A percentile compares a stretch with the other conserved stretches of the same genome.
Conservation (phyloP, 1,140 invertebrate species). For the Bombus cullumanus region DNA sequence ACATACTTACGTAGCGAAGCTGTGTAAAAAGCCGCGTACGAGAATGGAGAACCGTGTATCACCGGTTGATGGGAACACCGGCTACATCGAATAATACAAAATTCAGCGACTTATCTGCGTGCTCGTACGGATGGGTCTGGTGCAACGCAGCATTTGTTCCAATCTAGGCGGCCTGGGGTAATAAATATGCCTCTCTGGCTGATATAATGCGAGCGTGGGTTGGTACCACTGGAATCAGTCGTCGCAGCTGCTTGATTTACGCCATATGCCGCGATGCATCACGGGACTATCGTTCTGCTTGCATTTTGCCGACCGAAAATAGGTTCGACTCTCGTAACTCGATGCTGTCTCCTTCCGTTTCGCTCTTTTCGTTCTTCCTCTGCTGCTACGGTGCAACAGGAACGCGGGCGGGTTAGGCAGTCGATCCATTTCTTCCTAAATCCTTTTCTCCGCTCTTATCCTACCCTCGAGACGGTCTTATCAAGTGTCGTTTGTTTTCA, state of each 20-base stretch:
- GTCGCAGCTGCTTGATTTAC: conserved; percentile 80
- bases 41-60: not conserved
- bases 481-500: conserved; percentile 56
- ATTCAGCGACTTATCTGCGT: conserved; percentile 32
- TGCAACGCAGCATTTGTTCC: conserved; percentile 73
- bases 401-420: not conserved
- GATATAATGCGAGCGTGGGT: conserved; percentile 81
- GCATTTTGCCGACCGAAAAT: conserved; percentile 75
- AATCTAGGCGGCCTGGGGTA: conserved; percentile 72
- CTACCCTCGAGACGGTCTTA: conserved; percentile 14
- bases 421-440: conserved; percentile 48
- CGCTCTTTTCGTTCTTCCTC: conserved; percentile 7
- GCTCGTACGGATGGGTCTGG: conserved; percentile 32
- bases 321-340: conserved; percentile 67
- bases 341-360: conserved; percentile 50
- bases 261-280: conserved; percentile 75
- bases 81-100: conserved; percentile 50
- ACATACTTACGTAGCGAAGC: not conserved
- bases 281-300: conserved; percentile 75
- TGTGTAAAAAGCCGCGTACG: not conserved
- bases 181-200: conserved; percentile 78
- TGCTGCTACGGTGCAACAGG: not conserved
- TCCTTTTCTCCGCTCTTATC: conserved; percentile 57
- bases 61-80: not conserved
- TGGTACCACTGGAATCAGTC: conserved; percentile 76